Evolutionary conservation across 2,888 invertebrate genomes (phyloP).

Genomic region (Tubiluchus corallicola): DNA sequence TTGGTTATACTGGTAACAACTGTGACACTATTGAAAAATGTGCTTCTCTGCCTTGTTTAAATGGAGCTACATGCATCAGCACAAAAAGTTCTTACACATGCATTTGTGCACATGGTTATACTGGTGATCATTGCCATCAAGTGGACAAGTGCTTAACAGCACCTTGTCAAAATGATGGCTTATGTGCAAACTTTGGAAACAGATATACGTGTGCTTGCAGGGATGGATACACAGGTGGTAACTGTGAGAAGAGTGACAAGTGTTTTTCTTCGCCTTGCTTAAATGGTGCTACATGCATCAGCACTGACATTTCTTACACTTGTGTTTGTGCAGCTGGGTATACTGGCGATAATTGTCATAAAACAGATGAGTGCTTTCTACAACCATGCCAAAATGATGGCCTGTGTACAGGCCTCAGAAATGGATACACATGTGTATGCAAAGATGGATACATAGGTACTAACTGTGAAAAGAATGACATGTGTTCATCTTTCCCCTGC

Average conservation of each 20-base stretch:
- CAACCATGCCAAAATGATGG: neutral
- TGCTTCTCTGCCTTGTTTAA: neutral
- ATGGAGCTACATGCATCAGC: neutral
- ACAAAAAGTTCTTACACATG: neutral
- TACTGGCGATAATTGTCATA: neutral
- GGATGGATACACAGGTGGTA: slow-evolving; percentile 58
- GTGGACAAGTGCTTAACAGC: neutral
- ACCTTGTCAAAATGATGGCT: neutral
- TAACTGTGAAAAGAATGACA: neutral
- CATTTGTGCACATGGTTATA: neutral
- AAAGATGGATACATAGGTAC: neutral
- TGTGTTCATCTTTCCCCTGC: neutral
- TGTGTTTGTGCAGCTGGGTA: neutral
- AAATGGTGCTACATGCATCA: slow-evolving; percentile 32
- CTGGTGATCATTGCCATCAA: neutral
- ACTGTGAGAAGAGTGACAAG: slow-evolving; percentile 37
- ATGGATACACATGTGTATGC: neutral
- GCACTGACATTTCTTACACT: slow-evolving; percentile 46
- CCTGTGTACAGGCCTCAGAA: neutral
- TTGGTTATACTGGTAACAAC: neutral
- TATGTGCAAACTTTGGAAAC: neutral
- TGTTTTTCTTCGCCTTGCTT: slow-evolving; percentile 29
- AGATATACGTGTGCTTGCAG: slow-evolving; percentile 56
- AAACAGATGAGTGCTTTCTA: neutral
- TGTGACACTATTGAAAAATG: too few relatives aligned